Conservation (phyloP, 1,140 invertebrate species). For the Lordiphosa stackelbergi region DNA sequence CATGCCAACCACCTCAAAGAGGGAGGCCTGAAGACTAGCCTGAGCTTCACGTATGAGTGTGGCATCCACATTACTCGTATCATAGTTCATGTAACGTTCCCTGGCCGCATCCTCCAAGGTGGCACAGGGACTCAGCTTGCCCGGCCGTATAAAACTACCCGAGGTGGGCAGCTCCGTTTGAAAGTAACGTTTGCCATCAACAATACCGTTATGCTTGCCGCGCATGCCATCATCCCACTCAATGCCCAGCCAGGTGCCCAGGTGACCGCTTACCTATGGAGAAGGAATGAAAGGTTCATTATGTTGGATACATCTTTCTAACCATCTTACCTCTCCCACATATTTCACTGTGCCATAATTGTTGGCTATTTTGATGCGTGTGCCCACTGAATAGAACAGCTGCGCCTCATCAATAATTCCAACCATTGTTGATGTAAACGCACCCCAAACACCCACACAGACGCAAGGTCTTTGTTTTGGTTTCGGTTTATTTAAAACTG, state of each 20-base stretch:
- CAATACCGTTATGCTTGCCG: constrained; percentile 93
- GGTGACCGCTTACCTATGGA: constrained; percentile 78
- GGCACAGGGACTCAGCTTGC: constrained; percentile 86
- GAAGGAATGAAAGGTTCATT: not conserved
- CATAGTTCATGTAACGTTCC: constrained; percentile 75
- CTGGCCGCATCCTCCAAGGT: constrained; percentile 85
- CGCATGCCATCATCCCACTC: constrained; percentile 93
- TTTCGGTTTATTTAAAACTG: too few relatives aligned
- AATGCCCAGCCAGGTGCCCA: constrained; percentile 89
- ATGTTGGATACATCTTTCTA: not conserved
- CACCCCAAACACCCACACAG: constrained; percentile 12
- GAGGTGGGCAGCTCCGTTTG: constrained; percentile 84
- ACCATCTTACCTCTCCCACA: constrained; percentile 75
- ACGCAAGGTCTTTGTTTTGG: constrained; percentile 13
- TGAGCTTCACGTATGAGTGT: constrained; percentile 82
- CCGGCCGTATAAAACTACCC: constrained; percentile 91
- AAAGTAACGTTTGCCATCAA: constrained; percentile 90
- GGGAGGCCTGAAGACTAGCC: constrained; percentile 84
- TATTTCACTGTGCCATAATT: constrained; percentile 78
- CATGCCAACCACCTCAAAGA: constrained; percentile 92
- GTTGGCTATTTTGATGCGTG: constrained; percentile 68
- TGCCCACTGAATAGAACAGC: constrained; percentile 71
- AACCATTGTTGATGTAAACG: constrained; percentile 59
- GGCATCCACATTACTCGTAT: constrained; percentile 79
- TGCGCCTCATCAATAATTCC: constrained; percentile 72